phyloP scores from a whole-genome alignment of 2,113 vertebrate species.

The Hypocryptadius cinnamomeus region DNA sequence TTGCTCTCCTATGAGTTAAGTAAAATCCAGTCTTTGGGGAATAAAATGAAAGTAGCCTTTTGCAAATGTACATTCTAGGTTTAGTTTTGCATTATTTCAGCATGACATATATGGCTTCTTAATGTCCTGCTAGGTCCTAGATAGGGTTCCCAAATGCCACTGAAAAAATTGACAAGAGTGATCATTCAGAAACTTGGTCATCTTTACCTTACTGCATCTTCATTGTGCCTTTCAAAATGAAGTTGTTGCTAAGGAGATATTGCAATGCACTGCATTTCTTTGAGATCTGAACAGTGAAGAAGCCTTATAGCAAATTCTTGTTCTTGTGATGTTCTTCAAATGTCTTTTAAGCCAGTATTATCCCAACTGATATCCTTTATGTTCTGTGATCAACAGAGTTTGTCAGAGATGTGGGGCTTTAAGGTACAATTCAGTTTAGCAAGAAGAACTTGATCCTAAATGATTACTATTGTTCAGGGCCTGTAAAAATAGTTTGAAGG shows the following conservation, averaged over 20 bases:
- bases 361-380: not conserved
- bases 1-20: not conserved
- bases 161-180: not conserved
- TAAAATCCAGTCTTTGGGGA: not conserved
- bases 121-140: not conserved
- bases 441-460: conserved; percentile 41
- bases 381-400: not conserved
- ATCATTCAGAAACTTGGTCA: not conserved
- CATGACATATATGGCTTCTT: not conserved
- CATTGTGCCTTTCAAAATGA: not conserved
- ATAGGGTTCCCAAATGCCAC: not conserved
- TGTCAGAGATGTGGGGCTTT: not conserved
- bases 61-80: not conserved
- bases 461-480: conserved; percentile 32
- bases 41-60: not conserved
- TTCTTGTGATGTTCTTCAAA: not conserved
- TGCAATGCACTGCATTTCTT: not conserved
- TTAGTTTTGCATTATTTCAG: not conserved
- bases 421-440: conserved; percentile 18
- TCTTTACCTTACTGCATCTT: not conserved
- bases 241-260: not conserved
- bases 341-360: not conserved
- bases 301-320: not conserved
- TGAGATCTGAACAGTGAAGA: not conserved
- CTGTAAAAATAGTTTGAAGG: conserved; percentile 56